A percentile compares a stretch with the other conserved stretches of the same genome.
Evolutionary conservation across 2,797 vertebrate genomes (phyloP).

Genomic region (Okamejei kenojei): DNA sequence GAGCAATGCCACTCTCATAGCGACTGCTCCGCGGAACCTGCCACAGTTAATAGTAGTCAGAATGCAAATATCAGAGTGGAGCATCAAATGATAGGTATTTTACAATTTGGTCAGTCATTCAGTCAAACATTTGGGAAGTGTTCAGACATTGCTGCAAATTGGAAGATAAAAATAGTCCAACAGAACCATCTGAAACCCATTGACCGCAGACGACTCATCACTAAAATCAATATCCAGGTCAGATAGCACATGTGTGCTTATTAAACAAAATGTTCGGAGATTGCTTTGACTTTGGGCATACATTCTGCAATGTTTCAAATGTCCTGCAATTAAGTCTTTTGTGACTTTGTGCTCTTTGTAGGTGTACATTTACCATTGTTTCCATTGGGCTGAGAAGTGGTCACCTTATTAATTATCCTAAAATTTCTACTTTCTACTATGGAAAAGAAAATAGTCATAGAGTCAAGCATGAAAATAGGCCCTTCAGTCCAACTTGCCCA

Average conservation of each 20-base stretch:
- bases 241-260: neutral
- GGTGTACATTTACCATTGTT: neutral
- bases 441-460: neutral
- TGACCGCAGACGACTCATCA: too few relatives aligned
- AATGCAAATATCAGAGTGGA: neutral
- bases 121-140: neutral
- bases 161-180: neutral
- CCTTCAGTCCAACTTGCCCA: too few relatives aligned
- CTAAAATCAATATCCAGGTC: too few relatives aligned
- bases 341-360: neutral
- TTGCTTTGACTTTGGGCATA: neutral
- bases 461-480: too few relatives aligned
- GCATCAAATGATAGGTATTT: neutral
- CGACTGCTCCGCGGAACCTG: too few relatives aligned
- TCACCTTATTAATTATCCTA: neutral
- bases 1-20: too few relatives aligned
- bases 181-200: neutral
- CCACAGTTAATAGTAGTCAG: too few relatives aligned
- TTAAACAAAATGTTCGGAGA: neutral
- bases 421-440: neutral
- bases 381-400: neutral
- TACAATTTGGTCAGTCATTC: neutral
- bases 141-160: neutral
- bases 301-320: neutral
- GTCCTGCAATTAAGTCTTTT: neutral